A percentile compares a stretch with the other conserved stretches of the same genome.
Conservation (phyloP, 2,113 vertebrate species). For the Saimiri boliviensis region DNA sequence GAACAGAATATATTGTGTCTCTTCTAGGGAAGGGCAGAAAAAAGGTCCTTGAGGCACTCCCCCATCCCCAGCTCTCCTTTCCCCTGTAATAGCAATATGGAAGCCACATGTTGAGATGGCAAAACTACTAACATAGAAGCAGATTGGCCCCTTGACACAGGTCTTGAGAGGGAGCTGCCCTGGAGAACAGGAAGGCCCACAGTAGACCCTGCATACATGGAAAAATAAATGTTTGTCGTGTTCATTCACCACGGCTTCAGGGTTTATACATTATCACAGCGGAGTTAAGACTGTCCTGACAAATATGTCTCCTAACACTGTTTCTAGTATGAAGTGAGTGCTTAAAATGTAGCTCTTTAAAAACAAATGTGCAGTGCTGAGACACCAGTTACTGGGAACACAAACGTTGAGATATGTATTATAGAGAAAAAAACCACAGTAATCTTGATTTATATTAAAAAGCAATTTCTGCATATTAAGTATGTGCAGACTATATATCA, state of each 20-base stretch:
- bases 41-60: not conserved
- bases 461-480: slow-evolving; percentile 12
- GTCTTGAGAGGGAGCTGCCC: not conserved
- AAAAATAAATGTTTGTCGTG: not conserved
- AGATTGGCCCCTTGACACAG: not conserved
- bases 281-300: not conserved
- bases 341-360: not conserved
- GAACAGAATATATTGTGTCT: not conserved
- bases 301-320: not conserved
- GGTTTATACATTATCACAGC: not conserved
- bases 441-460: not conserved
- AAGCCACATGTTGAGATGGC: not conserved
- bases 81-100: not conserved
- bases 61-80: not conserved
- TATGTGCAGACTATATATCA: slow-evolving; percentile 43
- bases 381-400: not conserved
- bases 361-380: not conserved
- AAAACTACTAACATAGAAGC: no score
- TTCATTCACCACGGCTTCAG: not conserved
- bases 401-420: not conserved
- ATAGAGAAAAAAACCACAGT: not conserved
- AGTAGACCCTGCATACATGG: not conserved
- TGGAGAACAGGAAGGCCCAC: rapidly evolving
- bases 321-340: not conserved
- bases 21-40: not conserved